Evolutionary conservation across 1,140 invertebrate genomes (phyloP).

Genomic region (Pseudomyrmex cubaensis): DNA sequence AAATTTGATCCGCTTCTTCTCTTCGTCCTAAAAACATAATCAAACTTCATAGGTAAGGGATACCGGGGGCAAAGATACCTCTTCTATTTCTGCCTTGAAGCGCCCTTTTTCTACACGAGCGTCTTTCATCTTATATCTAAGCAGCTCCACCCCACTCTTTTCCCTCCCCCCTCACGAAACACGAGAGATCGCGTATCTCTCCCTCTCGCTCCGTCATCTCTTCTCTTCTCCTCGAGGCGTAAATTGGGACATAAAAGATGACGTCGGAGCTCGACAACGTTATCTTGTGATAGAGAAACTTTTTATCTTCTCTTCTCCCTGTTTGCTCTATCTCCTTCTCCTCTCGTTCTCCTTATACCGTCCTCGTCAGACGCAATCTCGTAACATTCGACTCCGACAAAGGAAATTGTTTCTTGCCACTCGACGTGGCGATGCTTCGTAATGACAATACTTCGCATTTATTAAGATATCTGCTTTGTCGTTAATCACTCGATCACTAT

Average conservation of each 20-base stretch:
- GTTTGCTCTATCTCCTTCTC: slow-evolving; percentile 45
- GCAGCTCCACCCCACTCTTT: slow-evolving; percentile 7
- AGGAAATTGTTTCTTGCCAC: slow-evolving; percentile 67
- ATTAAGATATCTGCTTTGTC: slow-evolving; percentile 43
- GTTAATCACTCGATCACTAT: slow-evolving; percentile 23
- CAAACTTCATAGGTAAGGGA: slow-evolving; percentile 73
- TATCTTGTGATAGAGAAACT: slow-evolving; percentile 75
- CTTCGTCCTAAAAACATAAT: slow-evolving; percentile 72
- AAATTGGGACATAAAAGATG: slow-evolving; percentile 80
- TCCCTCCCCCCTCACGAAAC: slow-evolving; percentile 7
- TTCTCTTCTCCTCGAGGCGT: slow-evolving; percentile 63
- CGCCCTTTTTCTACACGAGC: slow-evolving; percentile 61
- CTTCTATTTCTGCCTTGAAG: slow-evolving; percentile 66
- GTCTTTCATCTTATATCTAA: slow-evolving; percentile 76
- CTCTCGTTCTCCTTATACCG: slow-evolving; percentile 43
- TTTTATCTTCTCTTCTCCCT: slow-evolving; percentile 60
- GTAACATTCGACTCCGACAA: slow-evolving; percentile 33
- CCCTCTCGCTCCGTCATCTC: slow-evolving; percentile 19
- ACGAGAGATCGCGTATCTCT: slow-evolving; percentile 10
- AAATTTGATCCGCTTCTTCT: slow-evolving; percentile 71
- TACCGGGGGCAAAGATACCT: slow-evolving; percentile 38
- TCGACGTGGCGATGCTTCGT: background rate
- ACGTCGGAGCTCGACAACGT: slow-evolving; percentile 75
- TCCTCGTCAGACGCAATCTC: slow-evolving; percentile 49
- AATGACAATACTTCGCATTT: slow-evolving; percentile 45